Evolutionary conservation across 2,888 invertebrate genomes (phyloP).

Genomic region (Scrobipalpa atriplicella): DNA sequence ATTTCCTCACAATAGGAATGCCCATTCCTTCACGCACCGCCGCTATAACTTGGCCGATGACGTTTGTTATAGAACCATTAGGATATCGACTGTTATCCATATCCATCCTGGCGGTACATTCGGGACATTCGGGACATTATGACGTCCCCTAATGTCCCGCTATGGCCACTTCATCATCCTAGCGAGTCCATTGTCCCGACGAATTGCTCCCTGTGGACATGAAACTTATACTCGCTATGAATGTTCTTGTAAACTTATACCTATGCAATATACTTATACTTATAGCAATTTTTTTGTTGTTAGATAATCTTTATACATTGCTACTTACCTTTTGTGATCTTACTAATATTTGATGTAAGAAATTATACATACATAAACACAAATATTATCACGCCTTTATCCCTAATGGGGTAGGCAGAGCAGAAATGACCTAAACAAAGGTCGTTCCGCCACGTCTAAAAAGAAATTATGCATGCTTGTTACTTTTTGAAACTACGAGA

Average conservation of each 20-base stretch:
- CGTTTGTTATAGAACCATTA: constrained; percentile 58
- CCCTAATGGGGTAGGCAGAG: too few relatives aligned
- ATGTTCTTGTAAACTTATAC: neutral
- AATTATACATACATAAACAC: too few relatives aligned
- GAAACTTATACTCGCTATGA: neutral
- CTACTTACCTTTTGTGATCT: too few relatives aligned
- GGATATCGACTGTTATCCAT: constrained; percentile 65
- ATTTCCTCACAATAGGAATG: constrained; percentile 11
- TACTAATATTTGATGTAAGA: too few relatives aligned
- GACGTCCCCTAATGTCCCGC: constrained; percentile 59
- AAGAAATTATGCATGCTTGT: too few relatives aligned
- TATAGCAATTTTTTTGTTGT: too few relatives aligned
- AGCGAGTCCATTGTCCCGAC: constrained; percentile 10
- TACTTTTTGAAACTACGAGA: too few relatives aligned
- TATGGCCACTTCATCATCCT: constrained; percentile 60
- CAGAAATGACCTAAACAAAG: too few relatives aligned
- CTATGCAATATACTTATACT: too few relatives aligned
- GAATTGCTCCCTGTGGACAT: constrained; percentile 16
- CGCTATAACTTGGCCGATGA: constrained; percentile 40
- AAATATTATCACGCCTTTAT: too few relatives aligned
- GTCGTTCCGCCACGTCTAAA: too few relatives aligned
- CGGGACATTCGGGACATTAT: constrained; percentile 37
- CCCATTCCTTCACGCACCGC: constrained; percentile 44
- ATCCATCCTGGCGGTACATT: constrained; percentile 46
- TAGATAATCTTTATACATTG: too few relatives aligned